These are phyloP conservation scores for Drosophila ananassae DNA, from an alignment of 1,140 invertebrate species.

Conservation along the genomic window DNA sequence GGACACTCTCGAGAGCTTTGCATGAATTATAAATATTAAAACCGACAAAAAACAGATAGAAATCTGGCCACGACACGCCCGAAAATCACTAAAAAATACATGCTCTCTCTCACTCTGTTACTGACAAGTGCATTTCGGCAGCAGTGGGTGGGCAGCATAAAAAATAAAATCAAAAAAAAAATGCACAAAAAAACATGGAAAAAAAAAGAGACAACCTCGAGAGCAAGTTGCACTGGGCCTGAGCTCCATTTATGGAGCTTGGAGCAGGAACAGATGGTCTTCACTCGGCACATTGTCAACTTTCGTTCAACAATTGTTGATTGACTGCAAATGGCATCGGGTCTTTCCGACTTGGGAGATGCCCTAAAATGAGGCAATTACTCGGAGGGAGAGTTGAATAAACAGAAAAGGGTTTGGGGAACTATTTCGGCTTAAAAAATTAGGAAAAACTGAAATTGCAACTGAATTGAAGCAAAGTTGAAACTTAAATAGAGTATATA, in stretches of 20 bases:
- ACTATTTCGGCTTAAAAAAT: too few species aligned
- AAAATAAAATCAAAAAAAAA: neutral
- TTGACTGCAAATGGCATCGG: slow-evolving; percentile 10
- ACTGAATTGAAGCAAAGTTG: too few species aligned
- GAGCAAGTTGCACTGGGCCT: slow-evolving; percentile 21
- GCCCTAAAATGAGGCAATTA: neutral
- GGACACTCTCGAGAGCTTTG: slow-evolving; percentile 9
- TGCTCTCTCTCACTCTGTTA: neutral
- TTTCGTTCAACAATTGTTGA: slow-evolving; percentile 53
- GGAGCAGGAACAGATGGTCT: slow-evolving; percentile 64
- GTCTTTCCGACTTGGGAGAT: neutral
- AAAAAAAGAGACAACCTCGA: slow-evolving; percentile 9
- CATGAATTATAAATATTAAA: slow-evolving; percentile 74
- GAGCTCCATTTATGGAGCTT: slow-evolving; percentile 46
- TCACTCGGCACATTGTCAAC: slow-evolving; percentile 64
- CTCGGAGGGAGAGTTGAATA: neutral
- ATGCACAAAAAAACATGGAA: neutral
- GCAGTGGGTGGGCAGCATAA: slow-evolving; percentile 13
- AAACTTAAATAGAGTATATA: too few species aligned
- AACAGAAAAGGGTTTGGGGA: neutral
- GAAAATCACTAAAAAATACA: slow-evolving; percentile 4
- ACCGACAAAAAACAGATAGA: slow-evolving; percentile 57
- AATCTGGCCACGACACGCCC: slow-evolving; percentile 55
- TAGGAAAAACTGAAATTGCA: too few species aligned
- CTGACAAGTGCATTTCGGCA: slow-evolving; percentile 31